Evolutionary conservation across 2,797 vertebrate genomes (phyloP).

Genomic region (Diplodus sargus): DNA sequence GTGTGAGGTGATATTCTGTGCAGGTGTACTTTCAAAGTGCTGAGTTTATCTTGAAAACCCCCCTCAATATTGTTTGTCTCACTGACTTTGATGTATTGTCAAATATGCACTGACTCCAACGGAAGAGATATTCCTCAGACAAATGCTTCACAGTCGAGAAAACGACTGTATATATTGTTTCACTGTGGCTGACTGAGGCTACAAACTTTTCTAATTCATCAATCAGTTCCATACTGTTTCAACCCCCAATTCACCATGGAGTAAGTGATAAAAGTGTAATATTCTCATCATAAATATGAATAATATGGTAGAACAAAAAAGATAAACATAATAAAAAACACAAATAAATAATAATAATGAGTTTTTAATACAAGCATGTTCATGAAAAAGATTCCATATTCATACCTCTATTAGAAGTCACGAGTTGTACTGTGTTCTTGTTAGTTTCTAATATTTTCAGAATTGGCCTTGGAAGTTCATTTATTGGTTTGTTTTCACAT

Average conservation of each 20-base stretch:
- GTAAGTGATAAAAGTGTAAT: neutral
- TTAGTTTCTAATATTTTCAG: no score
- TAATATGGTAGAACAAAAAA: neutral
- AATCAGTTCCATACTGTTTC: neutral
- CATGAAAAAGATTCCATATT: no score
- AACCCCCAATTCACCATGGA: neutral
- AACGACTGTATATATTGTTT: neutral
- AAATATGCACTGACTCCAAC: neutral
- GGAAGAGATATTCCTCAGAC: neutral
- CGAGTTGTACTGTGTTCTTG: no score
- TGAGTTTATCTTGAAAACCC: neutral
- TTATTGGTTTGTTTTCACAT: no score
- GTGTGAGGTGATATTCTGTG: neutral
- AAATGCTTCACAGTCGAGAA: neutral
- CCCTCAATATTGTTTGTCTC: constrained; percentile 1
- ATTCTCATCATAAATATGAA: neutral
- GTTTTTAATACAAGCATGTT: neutral
- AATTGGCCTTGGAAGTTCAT: no score
- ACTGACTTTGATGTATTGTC: constrained; percentile 4
- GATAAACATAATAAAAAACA: no score
- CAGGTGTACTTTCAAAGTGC: constrained; percentile 7
- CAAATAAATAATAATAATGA: neutral
- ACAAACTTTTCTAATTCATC: neutral
- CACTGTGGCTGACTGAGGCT: neutral
- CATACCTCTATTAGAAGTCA: no score